phyloP scores from a whole-genome alignment of 2,113 vertebrate species.

The Neolamprologus modestus region DNA sequence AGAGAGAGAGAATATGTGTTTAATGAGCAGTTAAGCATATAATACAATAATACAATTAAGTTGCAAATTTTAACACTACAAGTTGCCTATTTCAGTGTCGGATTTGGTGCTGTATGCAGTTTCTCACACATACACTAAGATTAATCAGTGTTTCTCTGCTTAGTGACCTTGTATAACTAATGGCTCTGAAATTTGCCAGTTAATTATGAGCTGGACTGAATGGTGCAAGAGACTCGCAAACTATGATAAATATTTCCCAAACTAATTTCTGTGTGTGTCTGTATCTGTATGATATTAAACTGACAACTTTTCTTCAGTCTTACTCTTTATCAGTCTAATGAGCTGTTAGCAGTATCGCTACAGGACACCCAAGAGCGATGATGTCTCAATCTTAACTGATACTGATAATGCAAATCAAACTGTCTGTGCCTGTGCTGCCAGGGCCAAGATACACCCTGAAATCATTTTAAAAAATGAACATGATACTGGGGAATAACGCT shows the following conservation, averaged over 20 bases:
- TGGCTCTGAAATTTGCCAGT: conserved; percentile 1
- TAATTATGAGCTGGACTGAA: not conserved
- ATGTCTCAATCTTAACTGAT: not conserved
- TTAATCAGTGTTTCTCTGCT: not conserved
- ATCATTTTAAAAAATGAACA: not conserved
- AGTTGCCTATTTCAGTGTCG: not conserved
- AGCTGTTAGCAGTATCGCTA: not conserved
- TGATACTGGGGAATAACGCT: not conserved
- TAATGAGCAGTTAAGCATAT: not conserved
- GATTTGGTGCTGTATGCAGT: not conserved
- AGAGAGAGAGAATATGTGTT: not conserved
- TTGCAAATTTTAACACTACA: not conserved
- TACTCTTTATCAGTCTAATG: not conserved
- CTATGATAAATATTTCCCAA: not conserved
- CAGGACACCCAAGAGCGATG: not conserved
- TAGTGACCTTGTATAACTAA: not conserved
- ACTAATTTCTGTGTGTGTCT: not conserved
- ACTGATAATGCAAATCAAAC: not conserved
- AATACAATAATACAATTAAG: not conserved
- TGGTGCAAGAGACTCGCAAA: not conserved
- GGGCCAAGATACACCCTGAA: not conserved
- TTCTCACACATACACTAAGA: not conserved
- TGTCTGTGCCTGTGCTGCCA: not conserved
- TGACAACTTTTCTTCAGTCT: not conserved
- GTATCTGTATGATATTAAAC: not conserved